Base-by-base conservation (phyloP, 2,888 invertebrate species). In the Campaea margaritaria region DNA sequence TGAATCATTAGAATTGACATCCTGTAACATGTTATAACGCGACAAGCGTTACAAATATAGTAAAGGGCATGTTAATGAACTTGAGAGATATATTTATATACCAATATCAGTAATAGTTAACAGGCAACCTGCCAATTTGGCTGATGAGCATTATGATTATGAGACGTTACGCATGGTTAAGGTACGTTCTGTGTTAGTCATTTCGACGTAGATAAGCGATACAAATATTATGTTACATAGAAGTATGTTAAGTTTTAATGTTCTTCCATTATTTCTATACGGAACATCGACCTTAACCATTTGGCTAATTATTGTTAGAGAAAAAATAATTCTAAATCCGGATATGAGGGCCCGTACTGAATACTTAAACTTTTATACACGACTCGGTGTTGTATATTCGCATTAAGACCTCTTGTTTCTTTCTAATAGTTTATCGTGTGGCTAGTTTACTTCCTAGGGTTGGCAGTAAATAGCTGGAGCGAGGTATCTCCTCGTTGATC, bases 261-360 rank as follows among this genome's bases (percentile, higher is more conserved):
- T 85, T 89, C 87, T 89, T 87, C 88, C 88, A 87, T 86, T 86
- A 83, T 74, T 82, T 79, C 79, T 79, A 76, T 77, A 77, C 75
- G 76, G 81, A 78, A 72, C 70, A 76, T 63, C 67, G 53, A 64
- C 73, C 76, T 76, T 74, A 73, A 74, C 76, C 73, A 73, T 63
- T 62, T 55, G 58, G 68, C 70, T 67, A 66, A 68, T 73, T 73
- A 57, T 61, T 57, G 54, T 60, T 54, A 54, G 21, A 53, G 28
- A 38, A 54, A 39, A 14, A 44, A 59, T 51, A 51, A 49, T 59
- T 67, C 56, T 67, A 62, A 64, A 68, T 57, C 78, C 77, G 79
- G 76, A 81, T 75, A 79, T 78, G 79, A 81, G 75, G 79, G 79
- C 78, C 74, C 78, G 79, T 76, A 79, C 74, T 80, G 74, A 75